These are phyloP conservation scores for Esox masquinongy DNA, from an alignment of 2,797 vertebrate species.

Conservation along the genomic window DNA sequence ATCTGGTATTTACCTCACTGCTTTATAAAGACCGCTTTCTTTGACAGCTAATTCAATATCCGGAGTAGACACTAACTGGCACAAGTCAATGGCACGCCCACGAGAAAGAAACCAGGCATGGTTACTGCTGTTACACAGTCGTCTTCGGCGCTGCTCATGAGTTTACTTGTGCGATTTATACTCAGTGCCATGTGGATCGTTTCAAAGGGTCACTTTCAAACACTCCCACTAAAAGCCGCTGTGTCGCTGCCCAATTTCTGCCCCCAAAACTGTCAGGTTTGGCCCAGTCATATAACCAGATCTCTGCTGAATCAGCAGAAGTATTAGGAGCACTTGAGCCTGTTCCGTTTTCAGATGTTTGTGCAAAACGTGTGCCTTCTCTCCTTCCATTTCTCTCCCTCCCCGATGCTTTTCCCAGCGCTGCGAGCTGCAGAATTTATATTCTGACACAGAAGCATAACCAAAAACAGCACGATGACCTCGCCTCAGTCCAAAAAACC, in stretches of 20 bases:
- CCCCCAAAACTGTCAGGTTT: conserved; percentile 54
- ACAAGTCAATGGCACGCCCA: neutral
- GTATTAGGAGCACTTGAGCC: conserved; percentile 41
- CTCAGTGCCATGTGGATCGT: conserved; percentile 22
- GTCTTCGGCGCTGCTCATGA: neutral
- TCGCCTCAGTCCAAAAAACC: neutral
- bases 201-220: conserved; percentile 51
- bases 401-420: conserved; percentile 14
- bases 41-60: neutral
- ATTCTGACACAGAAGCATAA: neutral
- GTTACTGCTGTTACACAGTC: neutral
- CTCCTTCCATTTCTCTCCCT: conserved; percentile 12
- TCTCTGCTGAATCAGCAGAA: conserved; percentile 57
- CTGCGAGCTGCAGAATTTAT: neutral
- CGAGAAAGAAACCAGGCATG: neutral
- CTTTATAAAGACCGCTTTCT: neutral
- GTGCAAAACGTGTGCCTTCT: conserved; percentile 26
- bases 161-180: neutral
- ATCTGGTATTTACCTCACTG: neutral
- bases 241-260: conserved; percentile 24
- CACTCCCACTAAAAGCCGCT: conserved; percentile 27
- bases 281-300: conserved; percentile 52
- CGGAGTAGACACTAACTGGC: neutral
- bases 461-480: neutral
- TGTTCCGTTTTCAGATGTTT: conserved; percentile 22